A percentile compares a stretch with the other conserved stretches of the same genome.
These are phyloP conservation scores for Eledone cirrhosa DNA, from an alignment of 2,888 invertebrate species.

Conservation along the genomic window DNA sequence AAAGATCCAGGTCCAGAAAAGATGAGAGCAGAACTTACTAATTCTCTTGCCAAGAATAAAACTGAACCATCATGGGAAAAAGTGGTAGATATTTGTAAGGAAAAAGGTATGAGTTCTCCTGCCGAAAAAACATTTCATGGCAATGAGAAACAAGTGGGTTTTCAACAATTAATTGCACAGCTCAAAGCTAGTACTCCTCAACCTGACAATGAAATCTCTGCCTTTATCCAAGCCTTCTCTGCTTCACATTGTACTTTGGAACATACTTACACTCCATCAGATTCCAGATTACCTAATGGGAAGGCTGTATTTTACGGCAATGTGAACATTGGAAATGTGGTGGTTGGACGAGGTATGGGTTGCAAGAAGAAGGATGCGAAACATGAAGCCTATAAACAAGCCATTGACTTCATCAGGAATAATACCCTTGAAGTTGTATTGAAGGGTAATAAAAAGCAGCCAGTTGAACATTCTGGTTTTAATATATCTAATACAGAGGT, in stretches of 20 bases:
- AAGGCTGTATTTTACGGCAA: constrained; percentile 42
- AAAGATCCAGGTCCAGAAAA: constrained; percentile 47
- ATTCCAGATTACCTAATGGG: constrained; percentile 36
- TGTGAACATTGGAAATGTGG: constrained; percentile 41
- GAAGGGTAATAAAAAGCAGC: constrained; percentile 32
- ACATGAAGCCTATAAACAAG: constrained; percentile 40
- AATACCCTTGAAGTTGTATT: constrained; percentile 37
- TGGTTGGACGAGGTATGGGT: constrained; percentile 42
- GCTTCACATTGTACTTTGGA: constrained; percentile 42
- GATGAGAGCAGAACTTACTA: constrained; percentile 37
- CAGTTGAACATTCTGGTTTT: constrained; percentile 13
- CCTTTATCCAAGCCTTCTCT: constrained; percentile 43
- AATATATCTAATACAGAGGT: neutral
- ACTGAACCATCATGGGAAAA: constrained; percentile 18
- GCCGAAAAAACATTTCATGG: constrained; percentile 12
- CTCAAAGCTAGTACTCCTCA: constrained; percentile 32
- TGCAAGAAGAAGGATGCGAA: constrained; percentile 45
- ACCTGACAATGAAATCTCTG: constrained; percentile 43
- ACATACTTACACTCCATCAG: constrained; percentile 39
- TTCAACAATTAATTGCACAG: constrained; percentile 21
- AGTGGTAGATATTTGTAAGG: constrained; percentile 26
- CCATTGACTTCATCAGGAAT: constrained; percentile 37
- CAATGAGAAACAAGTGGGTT: constrained; percentile 3
- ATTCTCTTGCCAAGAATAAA: constrained; percentile 9
- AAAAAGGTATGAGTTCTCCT: constrained; percentile 14